Evolutionary conservation across 2,888 invertebrate genomes (phyloP).

Genomic region (Theretra japonica): DNA sequence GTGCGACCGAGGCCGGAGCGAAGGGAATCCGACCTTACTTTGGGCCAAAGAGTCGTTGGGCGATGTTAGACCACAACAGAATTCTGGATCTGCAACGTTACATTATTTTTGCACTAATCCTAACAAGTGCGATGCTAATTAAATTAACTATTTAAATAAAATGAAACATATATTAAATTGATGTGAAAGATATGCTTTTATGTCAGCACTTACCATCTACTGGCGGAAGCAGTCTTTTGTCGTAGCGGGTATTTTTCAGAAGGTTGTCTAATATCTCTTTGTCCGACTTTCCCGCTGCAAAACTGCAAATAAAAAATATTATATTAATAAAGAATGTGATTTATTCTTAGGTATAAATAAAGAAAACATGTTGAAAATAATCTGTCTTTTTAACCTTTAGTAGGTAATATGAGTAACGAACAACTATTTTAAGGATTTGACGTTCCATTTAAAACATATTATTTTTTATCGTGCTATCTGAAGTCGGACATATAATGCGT

Average conservation of each 20-base stretch:
- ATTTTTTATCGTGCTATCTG: background rate
- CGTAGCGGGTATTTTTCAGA: constrained; percentile 94
- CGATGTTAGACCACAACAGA: constrained; percentile 93
- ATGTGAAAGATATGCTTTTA: constrained; percentile 27
- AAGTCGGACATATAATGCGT: constrained; percentile 1
- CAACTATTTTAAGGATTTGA: no score
- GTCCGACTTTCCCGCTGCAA: constrained; percentile 96
- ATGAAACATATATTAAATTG: constrained; percentile 2
- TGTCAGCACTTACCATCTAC: constrained; percentile 88
- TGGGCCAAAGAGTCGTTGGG: constrained; percentile 90
- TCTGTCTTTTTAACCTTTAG: no score
- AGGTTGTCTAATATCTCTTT: constrained; percentile 96
- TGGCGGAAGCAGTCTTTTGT: constrained; percentile 95
- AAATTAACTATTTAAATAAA: constrained; percentile 7
- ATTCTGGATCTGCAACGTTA: constrained; percentile 93
- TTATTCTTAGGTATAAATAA: no score
- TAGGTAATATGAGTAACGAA: no score
- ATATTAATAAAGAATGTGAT: no score
- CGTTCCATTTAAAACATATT: no score
- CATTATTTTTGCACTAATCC: constrained; percentile 37
- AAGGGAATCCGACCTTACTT: constrained; percentile 82
- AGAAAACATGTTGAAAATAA: no score
- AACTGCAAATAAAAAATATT: constrained; percentile 81
- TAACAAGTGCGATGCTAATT: constrained; percentile 5
- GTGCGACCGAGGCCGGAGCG: constrained; percentile 84